phyloP scores from a whole-genome alignment of 1,140 invertebrate species.

The Pteromalus puparum region DNA sequence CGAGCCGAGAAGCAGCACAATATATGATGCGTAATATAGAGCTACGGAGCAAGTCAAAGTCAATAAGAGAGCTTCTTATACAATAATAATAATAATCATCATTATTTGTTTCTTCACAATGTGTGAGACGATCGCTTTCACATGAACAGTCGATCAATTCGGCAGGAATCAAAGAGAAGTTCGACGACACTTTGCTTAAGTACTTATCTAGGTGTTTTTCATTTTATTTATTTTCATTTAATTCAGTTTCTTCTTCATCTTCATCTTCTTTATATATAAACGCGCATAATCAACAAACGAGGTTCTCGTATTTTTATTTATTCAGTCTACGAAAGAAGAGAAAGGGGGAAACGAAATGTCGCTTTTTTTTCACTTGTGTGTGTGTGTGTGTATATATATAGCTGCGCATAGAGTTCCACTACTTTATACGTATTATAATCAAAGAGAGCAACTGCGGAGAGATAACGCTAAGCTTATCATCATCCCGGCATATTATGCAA shows the following conservation, averaged over 20 bases:
- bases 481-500: constrained; percentile 42
- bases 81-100: not conserved
- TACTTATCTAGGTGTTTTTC: not conserved
- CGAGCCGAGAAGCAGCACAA: not conserved
- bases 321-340: constrained; percentile 44
- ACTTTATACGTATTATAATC: constrained; percentile 45
- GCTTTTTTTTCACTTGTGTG: not conserved
- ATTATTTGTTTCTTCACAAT: not conserved
- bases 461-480: constrained; percentile 39
- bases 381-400: not conserved
- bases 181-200: constrained; percentile 38
- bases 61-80: not conserved
- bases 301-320: constrained; percentile 25
- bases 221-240: not conserved
- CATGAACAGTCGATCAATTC: constrained; percentile 35
- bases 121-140: not conserved
- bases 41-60: not conserved
- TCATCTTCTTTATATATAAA: constrained; percentile 16
- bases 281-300: constrained; percentile 49
- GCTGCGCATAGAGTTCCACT: constrained; percentile 24
- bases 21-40: not conserved
- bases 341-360: constrained; percentile 34
- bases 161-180: constrained; percentile 51
- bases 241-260: not conserved
- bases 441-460: constrained; percentile 37